These are phyloP conservation scores for Sebastes itinus DNA, from an alignment of 2,797 vertebrate species.

Conservation along the genomic window DNA sequence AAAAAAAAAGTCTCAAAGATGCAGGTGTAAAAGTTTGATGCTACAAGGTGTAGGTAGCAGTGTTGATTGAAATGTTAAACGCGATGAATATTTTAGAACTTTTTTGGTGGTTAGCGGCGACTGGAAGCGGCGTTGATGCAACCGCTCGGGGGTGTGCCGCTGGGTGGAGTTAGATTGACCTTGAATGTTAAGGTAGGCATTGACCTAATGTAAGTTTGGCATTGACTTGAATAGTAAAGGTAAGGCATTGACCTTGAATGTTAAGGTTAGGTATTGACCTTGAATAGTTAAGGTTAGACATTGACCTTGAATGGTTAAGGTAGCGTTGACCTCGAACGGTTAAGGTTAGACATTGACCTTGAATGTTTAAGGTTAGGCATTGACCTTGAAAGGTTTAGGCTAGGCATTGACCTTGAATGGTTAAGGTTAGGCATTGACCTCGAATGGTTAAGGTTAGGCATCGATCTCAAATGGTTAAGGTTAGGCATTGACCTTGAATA, in stretches of 20 bases:
- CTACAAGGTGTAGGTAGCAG: slow-evolving; percentile 39
- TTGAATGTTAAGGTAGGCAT: no score
- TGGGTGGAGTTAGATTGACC: background rate
- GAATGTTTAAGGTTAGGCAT: no score
- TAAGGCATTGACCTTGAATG: no score
- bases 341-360: no score
- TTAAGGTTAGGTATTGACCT: no score
- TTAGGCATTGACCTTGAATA: no score
- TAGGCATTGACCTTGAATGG: no score
- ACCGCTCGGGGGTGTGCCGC: background rate
- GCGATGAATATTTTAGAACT: slow-evolving; percentile 29
- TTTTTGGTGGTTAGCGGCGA: background rate
- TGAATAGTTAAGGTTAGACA: rapidly evolving
- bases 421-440: no score
- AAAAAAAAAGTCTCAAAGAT: slow-evolving; percentile 10
- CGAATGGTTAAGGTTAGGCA: rapidly evolving
- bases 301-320: no score
- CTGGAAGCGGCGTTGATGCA: background rate
- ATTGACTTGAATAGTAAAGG: no score
- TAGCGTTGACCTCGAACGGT: no score
- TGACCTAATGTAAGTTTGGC: no score
- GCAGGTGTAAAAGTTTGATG: slow-evolving; percentile 33
- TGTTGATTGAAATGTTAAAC: slow-evolving; percentile 17
- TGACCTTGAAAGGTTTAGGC: rapidly evolving
- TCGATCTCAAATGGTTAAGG: rapidly evolving